Conservation (phyloP, 1,140 invertebrate genomes). For the Amyelois transitella region DNA sequence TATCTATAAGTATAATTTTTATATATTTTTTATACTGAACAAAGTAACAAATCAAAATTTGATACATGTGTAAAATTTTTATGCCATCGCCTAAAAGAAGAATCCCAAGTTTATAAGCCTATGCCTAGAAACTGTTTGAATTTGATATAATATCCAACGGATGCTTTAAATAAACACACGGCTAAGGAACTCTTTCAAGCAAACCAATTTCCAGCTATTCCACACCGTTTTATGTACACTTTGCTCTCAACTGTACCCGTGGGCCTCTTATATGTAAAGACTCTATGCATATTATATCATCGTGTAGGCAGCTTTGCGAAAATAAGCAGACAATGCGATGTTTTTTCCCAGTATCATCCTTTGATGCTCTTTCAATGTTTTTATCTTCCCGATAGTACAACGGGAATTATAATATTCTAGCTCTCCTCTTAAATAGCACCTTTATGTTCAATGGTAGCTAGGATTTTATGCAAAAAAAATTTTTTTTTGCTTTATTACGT, state of each 20-base stretch:
- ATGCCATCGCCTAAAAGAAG: too few relatives aligned
- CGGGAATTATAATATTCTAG: too few relatives aligned
- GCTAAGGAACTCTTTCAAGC: not conserved
- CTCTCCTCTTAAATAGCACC: too few relatives aligned
- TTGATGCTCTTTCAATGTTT: not conserved
- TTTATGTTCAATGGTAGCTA: too few relatives aligned
- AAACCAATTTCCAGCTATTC: not conserved
- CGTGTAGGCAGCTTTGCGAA: not conserved
- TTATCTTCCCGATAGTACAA: too few relatives aligned
- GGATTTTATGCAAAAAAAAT: too few relatives aligned
- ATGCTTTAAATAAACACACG: not conserved
- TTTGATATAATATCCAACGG: not conserved
- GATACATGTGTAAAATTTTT: too few relatives aligned
- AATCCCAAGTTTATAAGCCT: too few relatives aligned
- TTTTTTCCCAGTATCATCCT: not conserved
- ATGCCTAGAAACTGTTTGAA: not conserved
- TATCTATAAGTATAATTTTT: too few relatives aligned
- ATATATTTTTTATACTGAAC: too few relatives aligned
- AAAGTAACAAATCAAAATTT: too few relatives aligned
- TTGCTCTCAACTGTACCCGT: not conserved
- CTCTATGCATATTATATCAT: not conserved
- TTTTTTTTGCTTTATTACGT: too few relatives aligned
- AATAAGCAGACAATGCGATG: not conserved
- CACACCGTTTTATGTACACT: slow-evolving; percentile 3
- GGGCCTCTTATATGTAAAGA: slow-evolving; percentile 2